Conservation (phyloP, 2,797 vertebrate species). For the Poeciliopsis presidionis region DNA sequence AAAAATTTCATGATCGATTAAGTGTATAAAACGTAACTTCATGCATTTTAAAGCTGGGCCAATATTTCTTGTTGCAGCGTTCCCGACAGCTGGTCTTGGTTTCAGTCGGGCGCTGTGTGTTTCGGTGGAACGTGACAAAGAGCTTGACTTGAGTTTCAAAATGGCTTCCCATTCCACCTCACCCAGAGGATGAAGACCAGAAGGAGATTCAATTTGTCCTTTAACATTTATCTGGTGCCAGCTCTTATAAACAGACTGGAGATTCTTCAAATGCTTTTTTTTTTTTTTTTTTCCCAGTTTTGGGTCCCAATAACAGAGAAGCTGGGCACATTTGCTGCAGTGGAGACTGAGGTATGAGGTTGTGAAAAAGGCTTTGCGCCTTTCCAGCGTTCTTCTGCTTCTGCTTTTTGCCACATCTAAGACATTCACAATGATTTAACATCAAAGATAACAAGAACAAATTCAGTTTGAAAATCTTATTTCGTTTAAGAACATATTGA, state of each 20-base stretch:
- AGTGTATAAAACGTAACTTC: slow-evolving; percentile 37
- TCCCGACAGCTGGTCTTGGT: slow-evolving; percentile 29
- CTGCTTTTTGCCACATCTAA: neutral
- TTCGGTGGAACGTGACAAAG: slow-evolving; percentile 63
- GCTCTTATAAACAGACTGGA: slow-evolving; percentile 10
- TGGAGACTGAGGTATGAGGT: neutral
- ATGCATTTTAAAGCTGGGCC: slow-evolving; percentile 41
- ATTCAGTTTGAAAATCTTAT: neutral
- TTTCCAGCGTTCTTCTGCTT: neutral
- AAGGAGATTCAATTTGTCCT: slow-evolving; percentile 23
- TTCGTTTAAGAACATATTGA: neutral
- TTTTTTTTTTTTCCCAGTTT: neutral
- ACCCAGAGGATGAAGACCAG: slow-evolving; percentile 24
- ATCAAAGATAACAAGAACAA: neutral
- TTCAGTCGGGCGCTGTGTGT: slow-evolving; percentile 34
- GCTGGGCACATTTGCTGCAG: neutral
- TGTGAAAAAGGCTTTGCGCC: neutral
- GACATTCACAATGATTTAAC: neutral
- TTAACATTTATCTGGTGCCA: slow-evolving; percentile 19
- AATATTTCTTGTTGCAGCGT: slow-evolving; percentile 51
- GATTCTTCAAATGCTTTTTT: neutral
- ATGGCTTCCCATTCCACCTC: slow-evolving; percentile 38
- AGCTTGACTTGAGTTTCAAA: slow-evolving; percentile 51
- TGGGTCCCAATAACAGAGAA: slow-evolving; percentile 3
- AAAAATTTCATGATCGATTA: slow-evolving; percentile 22